phyloP scores from a whole-genome alignment of 2,113 vertebrate species.

The Xenotilapia caudafasciata region DNA sequence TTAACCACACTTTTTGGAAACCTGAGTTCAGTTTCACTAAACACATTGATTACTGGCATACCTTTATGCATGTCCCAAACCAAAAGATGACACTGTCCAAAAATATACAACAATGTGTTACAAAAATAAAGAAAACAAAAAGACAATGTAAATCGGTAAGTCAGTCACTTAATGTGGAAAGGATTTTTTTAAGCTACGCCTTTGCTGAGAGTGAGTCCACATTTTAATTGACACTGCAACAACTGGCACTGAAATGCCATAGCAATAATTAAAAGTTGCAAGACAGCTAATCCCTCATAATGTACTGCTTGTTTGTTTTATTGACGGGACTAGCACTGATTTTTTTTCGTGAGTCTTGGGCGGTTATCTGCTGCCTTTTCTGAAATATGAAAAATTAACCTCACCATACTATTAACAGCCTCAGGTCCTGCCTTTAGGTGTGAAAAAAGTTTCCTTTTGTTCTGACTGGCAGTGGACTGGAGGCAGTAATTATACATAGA shows the following conservation, averaged over 20 bases:
- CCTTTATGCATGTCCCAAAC: not conserved
- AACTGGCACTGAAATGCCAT: constrained; percentile 8
- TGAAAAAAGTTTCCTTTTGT: not conserved
- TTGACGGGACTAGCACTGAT: not conserved
- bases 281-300: not conserved
- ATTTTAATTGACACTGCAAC: constrained; percentile 19
- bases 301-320: constrained; percentile 4
- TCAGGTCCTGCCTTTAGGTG: not conserved
- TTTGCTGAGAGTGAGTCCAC: not conserved
- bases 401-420: not conserved
- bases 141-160: not conserved
- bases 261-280: not conserved
- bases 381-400: not conserved
- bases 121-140: not conserved
- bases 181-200: not conserved
- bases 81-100: not conserved
- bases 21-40: not conserved
- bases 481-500: not conserved
- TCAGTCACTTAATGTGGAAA: not conserved
- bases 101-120: not conserved
- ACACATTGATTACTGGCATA: not conserved
- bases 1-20: not conserved
- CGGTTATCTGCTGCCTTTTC: not conserved
- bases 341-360: not conserved
- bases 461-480: not conserved